Conservation (phyloP, 2,888 invertebrate genomes). For the Amiota minor region DNA sequence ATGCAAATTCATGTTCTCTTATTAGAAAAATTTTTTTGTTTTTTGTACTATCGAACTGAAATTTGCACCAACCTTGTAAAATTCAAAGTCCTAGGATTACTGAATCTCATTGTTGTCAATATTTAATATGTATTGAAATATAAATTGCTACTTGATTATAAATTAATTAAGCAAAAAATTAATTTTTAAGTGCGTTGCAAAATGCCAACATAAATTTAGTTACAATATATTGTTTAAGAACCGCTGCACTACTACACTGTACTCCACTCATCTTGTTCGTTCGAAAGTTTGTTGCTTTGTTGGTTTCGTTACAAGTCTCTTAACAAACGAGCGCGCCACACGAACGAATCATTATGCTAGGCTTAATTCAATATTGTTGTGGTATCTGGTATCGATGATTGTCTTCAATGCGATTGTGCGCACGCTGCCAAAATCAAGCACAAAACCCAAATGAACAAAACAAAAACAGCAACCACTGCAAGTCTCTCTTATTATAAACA, state of each 20-base stretch:
- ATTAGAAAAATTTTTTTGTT: no score
- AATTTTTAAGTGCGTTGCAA: no score
- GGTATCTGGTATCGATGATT: constrained; percentile 14
- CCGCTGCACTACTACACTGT: neutral
- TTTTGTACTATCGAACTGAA: no score
- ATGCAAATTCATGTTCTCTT: no score
- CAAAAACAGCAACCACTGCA: no score
- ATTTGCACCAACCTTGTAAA: no score
- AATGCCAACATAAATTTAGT: neutral
- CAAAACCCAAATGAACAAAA: neutral
- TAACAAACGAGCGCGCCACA: constrained; percentile 16
- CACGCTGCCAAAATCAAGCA: constrained; percentile 9
- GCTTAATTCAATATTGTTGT: neutral
- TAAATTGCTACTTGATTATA: no score
- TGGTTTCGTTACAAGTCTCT: neutral
- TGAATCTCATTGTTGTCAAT: no score
- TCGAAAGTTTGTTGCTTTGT: neutral
- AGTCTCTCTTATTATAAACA: neutral
- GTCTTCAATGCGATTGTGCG: constrained; percentile 6
- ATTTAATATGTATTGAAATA: no score
- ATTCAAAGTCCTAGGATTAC: no score
- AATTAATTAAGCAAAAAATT: no score
- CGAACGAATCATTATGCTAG: constrained; percentile 16
- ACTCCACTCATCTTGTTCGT: neutral
- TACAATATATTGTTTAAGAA: neutral